Conservation (phyloP, 2,113 vertebrate species). For the Zeus faber region DNA sequence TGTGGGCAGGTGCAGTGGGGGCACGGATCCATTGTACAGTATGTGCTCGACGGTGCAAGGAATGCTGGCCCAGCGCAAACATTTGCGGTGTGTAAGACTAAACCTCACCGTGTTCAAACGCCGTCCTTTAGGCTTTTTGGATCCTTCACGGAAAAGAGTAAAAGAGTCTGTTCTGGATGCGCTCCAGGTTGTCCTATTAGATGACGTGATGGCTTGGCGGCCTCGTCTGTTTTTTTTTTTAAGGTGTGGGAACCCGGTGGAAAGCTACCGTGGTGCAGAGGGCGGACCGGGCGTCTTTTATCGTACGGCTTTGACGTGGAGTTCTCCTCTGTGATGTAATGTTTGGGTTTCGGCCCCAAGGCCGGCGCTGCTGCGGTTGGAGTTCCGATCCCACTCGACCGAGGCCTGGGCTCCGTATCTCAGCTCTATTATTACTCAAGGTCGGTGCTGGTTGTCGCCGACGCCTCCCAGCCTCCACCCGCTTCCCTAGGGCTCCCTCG, state of each 20-base stretch:
- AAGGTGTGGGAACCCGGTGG: not conserved
- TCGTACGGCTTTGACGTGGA: slow-evolving; percentile 10
- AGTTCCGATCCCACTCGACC: no score
- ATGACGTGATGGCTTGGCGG: no score
- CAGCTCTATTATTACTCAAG: not conserved
- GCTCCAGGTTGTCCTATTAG: no score
- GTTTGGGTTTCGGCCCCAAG: slow-evolving; percentile 34
- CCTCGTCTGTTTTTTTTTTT: not conserved
- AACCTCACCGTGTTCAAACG: not conserved
- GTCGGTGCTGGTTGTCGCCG: no score
- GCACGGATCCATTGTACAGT: not conserved
- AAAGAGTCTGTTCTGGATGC: no score
- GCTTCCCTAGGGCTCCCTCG: no score
- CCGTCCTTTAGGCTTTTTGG: not conserved
- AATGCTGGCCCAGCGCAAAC: not conserved
- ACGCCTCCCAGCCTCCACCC: no score
- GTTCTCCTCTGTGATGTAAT: slow-evolving; percentile 10
- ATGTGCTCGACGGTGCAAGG: not conserved
- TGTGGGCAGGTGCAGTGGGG: not conserved
- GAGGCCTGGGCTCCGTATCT: not conserved
- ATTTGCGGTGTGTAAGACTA: not conserved
- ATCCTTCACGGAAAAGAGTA: no score
- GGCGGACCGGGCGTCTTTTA: slow-evolving; percentile 11
- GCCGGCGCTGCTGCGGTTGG: not conserved
- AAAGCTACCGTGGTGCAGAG: not conserved